phyloP scores from a whole-genome alignment of 1,140 invertebrate species.

The roundworm (Caenorhabditis elegans) region WBcel235 BX284604.4:5568001-5568500 shows the following conservation, averaged over 20 bases:
- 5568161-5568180: conserved; percentile 43
- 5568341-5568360: background rate
- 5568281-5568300: background rate
- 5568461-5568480: too few species aligned
- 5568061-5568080: too few species aligned
- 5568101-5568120: too few species aligned
- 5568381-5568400: conserved; percentile 38
- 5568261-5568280: conserved; percentile 30
- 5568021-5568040: too few species aligned
- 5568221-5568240: conserved; percentile 35
- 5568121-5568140: too few species aligned
- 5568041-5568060: too few species aligned
- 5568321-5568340: conserved; percentile 7
- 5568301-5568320: conserved; percentile 33
- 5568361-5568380: conserved; percentile 19
- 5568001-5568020: too few species aligned
- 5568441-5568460: background rate
- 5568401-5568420: conserved; percentile 41
- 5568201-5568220: conserved; percentile 40
- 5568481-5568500: too few species aligned
- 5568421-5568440: too few species aligned
- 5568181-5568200: conserved; percentile 42
- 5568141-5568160: background rate
- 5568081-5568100: too few species aligned
- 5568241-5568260: background rate